Conservation (phyloP, 2,113 vertebrate species). For the Cephalopterus ornatus region DNA sequence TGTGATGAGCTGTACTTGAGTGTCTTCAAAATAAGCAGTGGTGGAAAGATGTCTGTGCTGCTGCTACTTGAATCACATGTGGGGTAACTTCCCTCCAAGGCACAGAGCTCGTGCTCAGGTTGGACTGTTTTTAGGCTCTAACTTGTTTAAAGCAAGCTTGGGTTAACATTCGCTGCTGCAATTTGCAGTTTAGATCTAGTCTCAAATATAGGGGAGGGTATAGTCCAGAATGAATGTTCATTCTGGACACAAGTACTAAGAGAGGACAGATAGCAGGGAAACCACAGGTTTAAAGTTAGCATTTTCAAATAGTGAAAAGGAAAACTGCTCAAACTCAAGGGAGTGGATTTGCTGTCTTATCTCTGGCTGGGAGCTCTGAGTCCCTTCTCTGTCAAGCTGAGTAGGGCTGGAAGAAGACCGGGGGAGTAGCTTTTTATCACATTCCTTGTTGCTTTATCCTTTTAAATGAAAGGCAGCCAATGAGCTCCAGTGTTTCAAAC, state of each 20-base stretch:
- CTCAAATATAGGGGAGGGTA: background rate
- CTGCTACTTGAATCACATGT: background rate
- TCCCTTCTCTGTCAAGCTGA: background rate
- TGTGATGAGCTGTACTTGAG: background rate
- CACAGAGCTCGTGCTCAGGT: background rate
- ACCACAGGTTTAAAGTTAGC: background rate
- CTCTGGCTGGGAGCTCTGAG: background rate
- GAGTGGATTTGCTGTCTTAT: background rate
- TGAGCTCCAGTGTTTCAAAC: background rate
- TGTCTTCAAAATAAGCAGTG: background rate
- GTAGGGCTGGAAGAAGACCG: background rate
- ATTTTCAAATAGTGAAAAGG: background rate
- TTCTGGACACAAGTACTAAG: background rate
- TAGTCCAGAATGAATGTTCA: background rate
- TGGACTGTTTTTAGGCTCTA: background rate
- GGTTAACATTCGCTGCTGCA: background rate
- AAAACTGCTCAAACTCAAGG: background rate
- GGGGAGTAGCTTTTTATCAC: background rate
- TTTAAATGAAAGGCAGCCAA: background rate
- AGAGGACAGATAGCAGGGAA: background rate
- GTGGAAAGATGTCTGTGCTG: background rate
- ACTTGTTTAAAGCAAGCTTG: background rate
- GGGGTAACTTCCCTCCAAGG: background rate
- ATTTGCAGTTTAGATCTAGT: background rate
- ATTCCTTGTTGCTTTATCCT: background rate